Evolutionary conservation across 2,113 vertebrate genomes (phyloP).

Genomic region (Pollimyrus isidori): DNA sequence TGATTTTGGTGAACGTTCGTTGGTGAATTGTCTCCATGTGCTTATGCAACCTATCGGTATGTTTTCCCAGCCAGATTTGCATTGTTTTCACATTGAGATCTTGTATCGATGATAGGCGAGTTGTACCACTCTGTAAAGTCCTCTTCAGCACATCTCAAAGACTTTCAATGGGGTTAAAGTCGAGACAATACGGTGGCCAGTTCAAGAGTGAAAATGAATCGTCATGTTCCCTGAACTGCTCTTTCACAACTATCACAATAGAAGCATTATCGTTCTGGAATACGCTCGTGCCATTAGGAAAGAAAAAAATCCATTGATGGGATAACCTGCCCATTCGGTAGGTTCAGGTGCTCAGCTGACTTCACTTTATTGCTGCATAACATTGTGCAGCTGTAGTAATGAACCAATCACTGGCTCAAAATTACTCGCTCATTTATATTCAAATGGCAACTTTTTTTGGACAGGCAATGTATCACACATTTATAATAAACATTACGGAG

Average conservation of each 20-base stretch:
- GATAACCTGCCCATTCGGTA: neutral
- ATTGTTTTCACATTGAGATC: neutral
- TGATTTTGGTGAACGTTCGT: neutral
- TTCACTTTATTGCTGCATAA: neutral
- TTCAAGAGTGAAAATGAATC: neutral
- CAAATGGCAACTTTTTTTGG: neutral
- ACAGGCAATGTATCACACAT: neutral
- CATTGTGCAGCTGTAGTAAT: neutral
- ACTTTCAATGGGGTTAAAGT: neutral
- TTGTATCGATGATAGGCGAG: neutral
- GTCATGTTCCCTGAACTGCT: neutral
- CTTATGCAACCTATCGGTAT: neutral
- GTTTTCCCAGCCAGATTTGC: neutral
- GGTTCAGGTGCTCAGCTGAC: neutral
- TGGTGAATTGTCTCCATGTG: neutral
- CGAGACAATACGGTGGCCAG: neutral
- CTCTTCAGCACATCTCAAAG: neutral
- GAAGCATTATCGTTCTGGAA: neutral
- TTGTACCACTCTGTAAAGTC: neutral
- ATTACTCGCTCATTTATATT: neutral
- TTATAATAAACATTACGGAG: neutral
- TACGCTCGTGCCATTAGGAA: neutral
- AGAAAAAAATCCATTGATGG: neutral
- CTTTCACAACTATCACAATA: neutral
- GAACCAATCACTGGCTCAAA: neutral